Evolutionary conservation across 2,797 vertebrate genomes (phyloP).

Genomic region (Eurystomus glaucurus): DNA sequence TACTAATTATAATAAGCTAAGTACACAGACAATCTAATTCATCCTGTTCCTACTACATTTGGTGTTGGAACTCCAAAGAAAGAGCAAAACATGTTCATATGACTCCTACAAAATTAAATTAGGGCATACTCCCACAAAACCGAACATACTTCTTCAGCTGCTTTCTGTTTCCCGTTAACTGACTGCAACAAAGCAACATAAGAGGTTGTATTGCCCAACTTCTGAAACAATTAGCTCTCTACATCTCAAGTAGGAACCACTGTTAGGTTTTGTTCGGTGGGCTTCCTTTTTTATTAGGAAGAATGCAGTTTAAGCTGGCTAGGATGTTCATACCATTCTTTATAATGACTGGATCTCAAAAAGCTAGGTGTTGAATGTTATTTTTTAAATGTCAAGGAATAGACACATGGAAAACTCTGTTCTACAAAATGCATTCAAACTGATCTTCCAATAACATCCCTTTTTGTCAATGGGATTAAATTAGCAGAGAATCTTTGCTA

Average conservation of each 20-base stretch:
- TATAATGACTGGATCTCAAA: background rate
- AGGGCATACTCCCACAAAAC: background rate
- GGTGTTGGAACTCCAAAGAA: background rate
- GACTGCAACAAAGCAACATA: background rate
- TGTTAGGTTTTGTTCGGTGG: background rate
- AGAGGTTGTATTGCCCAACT: rapidly evolving
- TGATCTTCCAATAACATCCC: background rate
- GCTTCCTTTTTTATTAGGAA: background rate
- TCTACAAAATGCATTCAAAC: background rate
- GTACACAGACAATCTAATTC: background rate
- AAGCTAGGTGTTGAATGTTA: background rate
- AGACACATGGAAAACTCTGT: background rate
- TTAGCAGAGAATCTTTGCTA: background rate
- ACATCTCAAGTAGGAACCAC: background rate
- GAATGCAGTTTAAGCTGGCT: background rate
- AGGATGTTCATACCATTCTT: background rate
- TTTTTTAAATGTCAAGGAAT: background rate
- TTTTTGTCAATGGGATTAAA: background rate
- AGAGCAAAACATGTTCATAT: background rate
- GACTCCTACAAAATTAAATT: background rate
- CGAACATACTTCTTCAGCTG: background rate
- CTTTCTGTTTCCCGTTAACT: background rate
- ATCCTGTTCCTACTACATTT: background rate
- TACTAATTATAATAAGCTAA: background rate
- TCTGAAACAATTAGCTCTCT: background rate